Percentiles rank a stretch among this genome's conserved stretches.
Conservation (phyloP, 2,113 vertebrate species). For the Cervus canadensis region DNA sequence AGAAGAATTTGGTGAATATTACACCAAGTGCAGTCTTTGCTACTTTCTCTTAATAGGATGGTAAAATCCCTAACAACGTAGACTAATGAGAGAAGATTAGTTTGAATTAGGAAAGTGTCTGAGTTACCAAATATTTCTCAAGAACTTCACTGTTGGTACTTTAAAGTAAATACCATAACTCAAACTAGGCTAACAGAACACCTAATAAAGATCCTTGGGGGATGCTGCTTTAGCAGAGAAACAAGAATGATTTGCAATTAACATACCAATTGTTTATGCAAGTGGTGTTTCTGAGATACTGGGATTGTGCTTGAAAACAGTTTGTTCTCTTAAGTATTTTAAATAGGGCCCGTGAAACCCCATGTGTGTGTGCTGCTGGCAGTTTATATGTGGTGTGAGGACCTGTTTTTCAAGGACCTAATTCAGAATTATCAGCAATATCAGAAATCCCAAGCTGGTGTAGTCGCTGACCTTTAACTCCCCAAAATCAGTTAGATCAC, state of each 20-base stretch:
- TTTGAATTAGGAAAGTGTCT: slow-evolving; percentile 31
- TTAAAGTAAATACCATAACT: slow-evolving; percentile 60
- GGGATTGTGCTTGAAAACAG: slow-evolving; percentile 25
- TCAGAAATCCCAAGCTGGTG: neutral
- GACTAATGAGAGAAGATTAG: slow-evolving; percentile 11
- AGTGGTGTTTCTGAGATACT: slow-evolving; percentile 39
- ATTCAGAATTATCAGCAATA: neutral
- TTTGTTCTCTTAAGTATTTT: slow-evolving; percentile 53
- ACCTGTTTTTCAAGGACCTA: neutral
- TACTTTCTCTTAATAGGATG: neutral
- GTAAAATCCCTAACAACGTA: neutral
- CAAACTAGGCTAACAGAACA: slow-evolving; percentile 44
- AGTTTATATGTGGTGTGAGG: neutral
- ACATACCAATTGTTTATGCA: slow-evolving; percentile 50
- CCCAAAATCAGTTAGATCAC: neutral
- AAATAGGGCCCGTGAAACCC: slow-evolving; percentile 45
- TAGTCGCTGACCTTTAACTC: neutral
- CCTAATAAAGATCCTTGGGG: slow-evolving; percentile 51
- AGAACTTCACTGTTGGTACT: slow-evolving; percentile 45
- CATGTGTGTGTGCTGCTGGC: neutral
- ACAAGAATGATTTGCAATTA: slow-evolving; percentile 65
- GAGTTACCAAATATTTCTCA: slow-evolving; percentile 44
- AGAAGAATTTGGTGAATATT: neutral
- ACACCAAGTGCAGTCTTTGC: neutral
- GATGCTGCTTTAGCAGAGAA: slow-evolving; percentile 43